Conservation (phyloP, 2,797 vertebrate species). For the Anas bernieri region DNA sequence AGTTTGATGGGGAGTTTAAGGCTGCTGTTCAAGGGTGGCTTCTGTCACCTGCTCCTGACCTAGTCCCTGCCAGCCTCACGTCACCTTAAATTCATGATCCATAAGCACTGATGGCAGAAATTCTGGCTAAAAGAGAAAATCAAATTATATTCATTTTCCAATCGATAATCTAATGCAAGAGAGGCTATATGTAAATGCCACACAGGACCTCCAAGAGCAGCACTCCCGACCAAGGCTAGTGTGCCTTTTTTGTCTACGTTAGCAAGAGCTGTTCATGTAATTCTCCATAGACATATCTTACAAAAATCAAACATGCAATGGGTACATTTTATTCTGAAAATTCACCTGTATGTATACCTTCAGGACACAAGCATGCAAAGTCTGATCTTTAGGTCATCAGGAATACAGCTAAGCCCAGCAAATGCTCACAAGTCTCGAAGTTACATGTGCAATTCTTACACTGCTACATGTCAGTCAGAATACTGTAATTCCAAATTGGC, state of each 20-base stretch:
- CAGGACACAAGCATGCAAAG: not conserved
- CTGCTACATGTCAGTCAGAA: not conserved
- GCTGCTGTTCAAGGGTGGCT: not conserved
- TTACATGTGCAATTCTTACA: not conserved
- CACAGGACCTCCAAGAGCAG: not conserved
- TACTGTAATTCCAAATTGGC: not conserved
- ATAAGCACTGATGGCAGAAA: not conserved
- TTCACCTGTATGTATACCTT: not conserved
- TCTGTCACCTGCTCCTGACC: not conserved
- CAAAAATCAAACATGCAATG: constrained; percentile 4
- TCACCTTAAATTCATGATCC: not conserved
- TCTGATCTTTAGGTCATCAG: constrained; percentile 3
- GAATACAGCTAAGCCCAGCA: not conserved
- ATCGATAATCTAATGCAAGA: not conserved
- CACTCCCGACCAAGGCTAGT: rapidly evolving
- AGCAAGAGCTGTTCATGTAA: not conserved
- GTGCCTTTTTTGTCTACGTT: not conserved
- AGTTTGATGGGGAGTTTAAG: not conserved
- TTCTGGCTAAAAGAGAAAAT: not conserved
- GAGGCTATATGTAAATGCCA: not conserved
- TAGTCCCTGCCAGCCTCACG: not conserved
- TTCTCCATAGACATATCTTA: not conserved
- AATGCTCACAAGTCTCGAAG: not conserved
- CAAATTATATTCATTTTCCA: not conserved
- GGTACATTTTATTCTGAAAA: not conserved